Evolutionary conservation across 2,113 vertebrate genomes (phyloP).

Genomic region (Ptyas mucosa): DNA sequence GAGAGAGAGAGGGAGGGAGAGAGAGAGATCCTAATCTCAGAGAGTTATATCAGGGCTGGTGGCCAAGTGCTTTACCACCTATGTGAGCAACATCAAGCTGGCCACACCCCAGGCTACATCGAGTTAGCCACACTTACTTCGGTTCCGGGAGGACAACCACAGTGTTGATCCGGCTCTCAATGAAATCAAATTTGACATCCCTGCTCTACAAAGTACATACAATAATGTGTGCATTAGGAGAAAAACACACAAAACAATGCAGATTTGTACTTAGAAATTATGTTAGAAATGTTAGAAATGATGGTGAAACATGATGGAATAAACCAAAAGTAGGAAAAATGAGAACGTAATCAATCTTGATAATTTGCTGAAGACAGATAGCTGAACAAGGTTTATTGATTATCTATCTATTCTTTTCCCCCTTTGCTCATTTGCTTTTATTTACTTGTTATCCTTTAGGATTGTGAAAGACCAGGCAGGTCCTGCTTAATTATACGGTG

Average conservation of each 20-base stretch:
- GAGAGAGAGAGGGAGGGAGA: too few species aligned
- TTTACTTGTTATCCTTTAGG: conserved; percentile 69
- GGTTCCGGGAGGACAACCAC: too few species aligned
- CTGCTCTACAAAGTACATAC: not conserved
- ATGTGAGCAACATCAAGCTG: too few species aligned
- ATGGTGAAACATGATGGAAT: not conserved
- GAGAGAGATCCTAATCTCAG: too few species aligned
- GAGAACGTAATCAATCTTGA: not conserved
- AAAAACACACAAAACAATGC: not conserved
- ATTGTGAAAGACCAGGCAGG: conserved; percentile 86
- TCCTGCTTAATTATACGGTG: conserved; percentile 85
- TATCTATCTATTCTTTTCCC: not conserved
- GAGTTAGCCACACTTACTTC: too few species aligned
- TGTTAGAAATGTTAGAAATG: not conserved
- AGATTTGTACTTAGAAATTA: not conserved
- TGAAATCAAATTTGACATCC: too few species aligned
- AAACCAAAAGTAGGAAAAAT: not conserved
- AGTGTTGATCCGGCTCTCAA: too few species aligned
- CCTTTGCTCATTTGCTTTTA: conserved; percentile 3
- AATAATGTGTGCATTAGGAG: not conserved
- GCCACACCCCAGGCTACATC: too few species aligned
- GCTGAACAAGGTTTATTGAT: not conserved
- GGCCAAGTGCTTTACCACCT: too few species aligned
- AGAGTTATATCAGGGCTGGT: too few species aligned
- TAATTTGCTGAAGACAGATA: not conserved